These are phyloP conservation scores for Cyrtorhinus lividipennis DNA, from an alignment of 1,140 invertebrate genomes.

Conservation along the genomic window DNA sequence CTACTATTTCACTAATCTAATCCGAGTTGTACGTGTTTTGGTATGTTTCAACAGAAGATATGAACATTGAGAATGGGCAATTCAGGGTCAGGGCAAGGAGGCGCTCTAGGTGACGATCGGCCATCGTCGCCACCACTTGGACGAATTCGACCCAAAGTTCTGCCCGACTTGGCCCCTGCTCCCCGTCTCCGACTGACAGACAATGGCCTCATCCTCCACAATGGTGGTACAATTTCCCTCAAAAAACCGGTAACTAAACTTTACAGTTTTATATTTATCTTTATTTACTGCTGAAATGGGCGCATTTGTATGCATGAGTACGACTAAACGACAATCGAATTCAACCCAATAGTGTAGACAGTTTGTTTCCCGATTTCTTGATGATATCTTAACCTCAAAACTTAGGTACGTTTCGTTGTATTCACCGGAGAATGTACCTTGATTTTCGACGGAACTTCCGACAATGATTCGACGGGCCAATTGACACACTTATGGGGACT, in stretches of 20 bases:
- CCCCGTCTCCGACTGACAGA: slow-evolving; percentile 50
- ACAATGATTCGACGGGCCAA: too few relatives aligned
- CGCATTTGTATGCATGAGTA: not conserved
- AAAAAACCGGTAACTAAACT: slow-evolving; percentile 5
- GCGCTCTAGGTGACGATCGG: slow-evolving; percentile 28
- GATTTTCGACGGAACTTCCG: too few relatives aligned
- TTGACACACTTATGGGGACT: too few relatives aligned
- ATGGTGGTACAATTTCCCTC: slow-evolving; percentile 45
- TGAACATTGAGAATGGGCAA: slow-evolving; percentile 24
- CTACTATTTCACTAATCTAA: too few relatives aligned
- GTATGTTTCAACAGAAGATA: slow-evolving; percentile 9
- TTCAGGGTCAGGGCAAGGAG: slow-evolving; percentile 23
- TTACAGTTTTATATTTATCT: not conserved
- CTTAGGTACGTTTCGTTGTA: too few relatives aligned
- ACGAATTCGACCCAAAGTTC: slow-evolving; percentile 38
- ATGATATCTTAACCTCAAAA: too few relatives aligned
- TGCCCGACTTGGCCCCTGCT: slow-evolving; percentile 45
- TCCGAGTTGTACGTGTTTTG: too few relatives aligned
- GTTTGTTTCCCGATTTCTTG: too few relatives aligned
- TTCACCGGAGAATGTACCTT: too few relatives aligned
- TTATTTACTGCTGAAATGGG: not conserved
- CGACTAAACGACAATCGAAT: too few relatives aligned
- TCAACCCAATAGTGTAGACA: too few relatives aligned
- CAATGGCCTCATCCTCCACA: slow-evolving; percentile 62
- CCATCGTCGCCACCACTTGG: slow-evolving; percentile 33